Evolutionary conservation across 1,140 invertebrate species (phyloP).

Genomic region (Hyles euphorbiae): DNA sequence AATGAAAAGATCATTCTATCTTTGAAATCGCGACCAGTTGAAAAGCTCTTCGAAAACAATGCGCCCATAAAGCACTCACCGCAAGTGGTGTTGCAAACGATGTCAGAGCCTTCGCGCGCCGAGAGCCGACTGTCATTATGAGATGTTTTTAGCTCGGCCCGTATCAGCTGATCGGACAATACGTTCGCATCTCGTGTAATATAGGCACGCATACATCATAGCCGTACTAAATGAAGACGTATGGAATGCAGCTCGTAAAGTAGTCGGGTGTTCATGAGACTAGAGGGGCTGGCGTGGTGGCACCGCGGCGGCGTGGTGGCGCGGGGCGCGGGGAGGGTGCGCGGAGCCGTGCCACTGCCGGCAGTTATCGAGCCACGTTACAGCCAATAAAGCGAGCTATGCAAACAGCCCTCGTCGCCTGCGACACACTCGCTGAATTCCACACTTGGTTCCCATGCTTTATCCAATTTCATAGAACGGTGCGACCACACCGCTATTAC

Average conservation of each 20-base stretch:
- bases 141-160: slow-evolving; percentile 7
- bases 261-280: slow-evolving; percentile 42
- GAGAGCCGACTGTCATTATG: background rate
- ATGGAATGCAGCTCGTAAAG: slow-evolving; percentile 53
- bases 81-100: slow-evolving; percentile 41
- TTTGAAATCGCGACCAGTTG: slow-evolving; percentile 32
- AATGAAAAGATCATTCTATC: slow-evolving; percentile 50
- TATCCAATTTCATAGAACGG: slow-evolving; percentile 68
- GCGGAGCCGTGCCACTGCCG: slow-evolving; percentile 16
- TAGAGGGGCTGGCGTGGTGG: slow-evolving; percentile 26
- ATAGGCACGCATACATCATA: slow-evolving; percentile 1
- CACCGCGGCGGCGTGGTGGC: slow-evolving; percentile 16
- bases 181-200: background rate
- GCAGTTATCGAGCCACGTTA: slow-evolving; percentile 55
- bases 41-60: slow-evolving; percentile 58
- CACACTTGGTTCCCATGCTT: slow-evolving; percentile 62
- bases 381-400: slow-evolving; percentile 70
- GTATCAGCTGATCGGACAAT: slow-evolving; percentile 26
- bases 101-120: slow-evolving; percentile 22
- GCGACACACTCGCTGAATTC: slow-evolving; percentile 54
- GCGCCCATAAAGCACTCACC: slow-evolving; percentile 65
- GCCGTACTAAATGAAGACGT: slow-evolving; percentile 23
- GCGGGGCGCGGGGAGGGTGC: slow-evolving; percentile 21
- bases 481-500: slow-evolving; percentile 46
- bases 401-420: slow-evolving; percentile 51